phyloP scores from a whole-genome alignment of 2,797 vertebrate species.

The Myripristis murdjan region DNA sequence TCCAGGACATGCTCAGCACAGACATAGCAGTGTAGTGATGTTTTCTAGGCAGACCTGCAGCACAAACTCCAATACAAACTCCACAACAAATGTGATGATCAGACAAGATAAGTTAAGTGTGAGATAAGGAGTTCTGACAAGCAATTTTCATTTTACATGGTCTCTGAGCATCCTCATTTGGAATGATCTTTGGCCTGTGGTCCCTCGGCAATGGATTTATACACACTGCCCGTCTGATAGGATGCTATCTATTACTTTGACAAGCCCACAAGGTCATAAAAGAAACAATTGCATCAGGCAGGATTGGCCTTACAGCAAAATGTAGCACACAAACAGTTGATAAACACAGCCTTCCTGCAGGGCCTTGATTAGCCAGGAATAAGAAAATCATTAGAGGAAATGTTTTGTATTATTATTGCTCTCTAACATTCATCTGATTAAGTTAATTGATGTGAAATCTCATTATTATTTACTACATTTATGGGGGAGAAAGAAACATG shows the following conservation, averaged over 20 bases:
- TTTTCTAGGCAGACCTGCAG: background rate
- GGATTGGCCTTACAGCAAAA: background rate
- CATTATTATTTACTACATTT: too few species aligned
- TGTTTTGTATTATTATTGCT: too few species aligned
- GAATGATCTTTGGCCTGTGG: background rate
- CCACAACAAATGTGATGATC: background rate
- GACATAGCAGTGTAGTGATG: background rate
- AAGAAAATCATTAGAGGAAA: too few species aligned
- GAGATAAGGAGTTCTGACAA: conserved; percentile 5
- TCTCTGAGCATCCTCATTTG: conserved; percentile 5
- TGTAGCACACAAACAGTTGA: background rate
- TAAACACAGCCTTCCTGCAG: background rate
- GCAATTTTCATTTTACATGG: conserved; percentile 9
- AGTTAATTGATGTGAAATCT: too few species aligned
- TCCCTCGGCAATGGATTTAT: background rate
- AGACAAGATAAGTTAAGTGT: background rate
- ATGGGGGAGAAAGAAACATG: too few species aligned
- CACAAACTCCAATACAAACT: background rate
- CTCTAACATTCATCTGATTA: too few species aligned
- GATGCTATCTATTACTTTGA: conserved; percentile 1
- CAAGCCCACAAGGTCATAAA: background rate
- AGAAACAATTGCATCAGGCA: too few species aligned
- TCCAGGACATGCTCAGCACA: background rate
- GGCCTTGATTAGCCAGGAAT: too few species aligned
- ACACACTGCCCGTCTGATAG: conserved; percentile 3